These are phyloP conservation scores for Argyresthia goedartella DNA, from an alignment of 2,888 invertebrate genomes.

Conservation along the genomic window DNA sequence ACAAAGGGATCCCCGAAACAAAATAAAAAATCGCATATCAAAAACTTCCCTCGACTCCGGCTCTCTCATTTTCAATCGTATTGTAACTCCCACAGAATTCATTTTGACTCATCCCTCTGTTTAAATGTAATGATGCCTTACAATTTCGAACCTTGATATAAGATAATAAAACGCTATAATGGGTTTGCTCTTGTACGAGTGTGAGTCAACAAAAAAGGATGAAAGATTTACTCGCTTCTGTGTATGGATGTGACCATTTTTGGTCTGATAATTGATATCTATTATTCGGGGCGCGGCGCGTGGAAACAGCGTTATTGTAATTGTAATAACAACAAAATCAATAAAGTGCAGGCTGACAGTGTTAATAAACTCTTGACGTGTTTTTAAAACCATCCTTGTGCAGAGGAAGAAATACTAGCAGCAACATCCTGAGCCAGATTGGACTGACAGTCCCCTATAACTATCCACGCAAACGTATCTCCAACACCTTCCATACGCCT, in stretches of 20 bases:
- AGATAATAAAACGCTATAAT: slow-evolving; percentile 62
- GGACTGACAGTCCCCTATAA: too few relatives aligned
- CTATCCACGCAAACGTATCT: too few relatives aligned
- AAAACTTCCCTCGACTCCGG: slow-evolving; percentile 26
- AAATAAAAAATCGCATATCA: slow-evolving; percentile 38
- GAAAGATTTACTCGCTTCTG: slow-evolving; percentile 30
- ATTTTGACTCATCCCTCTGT: slow-evolving; percentile 23
- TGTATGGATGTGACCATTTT: slow-evolving; percentile 28
- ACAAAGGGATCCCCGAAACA: slow-evolving; percentile 47
- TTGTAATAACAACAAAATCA: too few relatives aligned
- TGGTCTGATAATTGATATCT: slow-evolving; percentile 6
- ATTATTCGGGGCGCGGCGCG: background rate
- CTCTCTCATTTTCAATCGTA: slow-evolving; percentile 36
- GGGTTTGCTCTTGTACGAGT: slow-evolving; percentile 45
- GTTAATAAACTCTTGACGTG: too few relatives aligned
- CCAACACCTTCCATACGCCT: too few relatives aligned
- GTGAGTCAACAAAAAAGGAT: slow-evolving; percentile 32
- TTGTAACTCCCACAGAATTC: slow-evolving; percentile 25
- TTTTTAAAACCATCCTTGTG: too few relatives aligned
- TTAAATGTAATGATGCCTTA: slow-evolving; percentile 27
- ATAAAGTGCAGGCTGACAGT: too few relatives aligned
- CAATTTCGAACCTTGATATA: slow-evolving; percentile 51
- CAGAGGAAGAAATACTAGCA: too few relatives aligned
- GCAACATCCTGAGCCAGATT: too few relatives aligned
- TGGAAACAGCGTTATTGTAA: too few relatives aligned